phyloP scores from a whole-genome alignment of 2,888 invertebrate genomes.

The Habroteleia sp. region DNA sequence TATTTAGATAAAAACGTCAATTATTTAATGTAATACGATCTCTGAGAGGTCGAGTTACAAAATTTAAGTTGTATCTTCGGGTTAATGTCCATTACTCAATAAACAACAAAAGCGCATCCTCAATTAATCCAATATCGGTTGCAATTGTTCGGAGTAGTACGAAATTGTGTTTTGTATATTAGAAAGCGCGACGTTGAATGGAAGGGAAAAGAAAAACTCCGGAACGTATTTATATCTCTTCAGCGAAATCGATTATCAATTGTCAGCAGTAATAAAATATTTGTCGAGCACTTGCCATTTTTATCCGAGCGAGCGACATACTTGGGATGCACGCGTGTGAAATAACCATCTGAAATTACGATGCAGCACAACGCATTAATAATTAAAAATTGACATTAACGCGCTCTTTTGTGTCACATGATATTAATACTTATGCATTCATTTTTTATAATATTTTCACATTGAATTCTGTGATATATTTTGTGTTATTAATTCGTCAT shows the following conservation, averaged over 20 bases:
- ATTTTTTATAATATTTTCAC: too few species aligned
- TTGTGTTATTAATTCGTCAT: too few species aligned
- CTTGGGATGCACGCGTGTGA: constrained; percentile 46
- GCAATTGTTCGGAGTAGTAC: constrained; percentile 46
- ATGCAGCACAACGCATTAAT: constrained; percentile 30
- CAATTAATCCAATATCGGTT: constrained; percentile 48
- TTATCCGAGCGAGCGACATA: constrained; percentile 38
- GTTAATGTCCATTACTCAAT: constrained; percentile 57
- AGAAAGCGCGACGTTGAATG: constrained; percentile 40
- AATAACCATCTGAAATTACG: constrained; percentile 40
- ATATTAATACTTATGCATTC: too few species aligned
- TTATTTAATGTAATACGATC: constrained; percentile 44
- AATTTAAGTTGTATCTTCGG: constrained; percentile 43
- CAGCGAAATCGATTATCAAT: constrained; percentile 59
- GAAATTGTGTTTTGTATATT: constrained; percentile 44
- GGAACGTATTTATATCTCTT: constrained; percentile 57
- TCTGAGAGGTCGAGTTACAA: constrained; percentile 33
- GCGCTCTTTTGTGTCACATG: too few species aligned
- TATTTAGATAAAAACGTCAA: constrained; percentile 29
- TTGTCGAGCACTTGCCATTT: constrained; percentile 29
- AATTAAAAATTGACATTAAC: too few species aligned
- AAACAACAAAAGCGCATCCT: constrained; percentile 54
- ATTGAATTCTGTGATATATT: too few species aligned
- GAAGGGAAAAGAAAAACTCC: constrained; percentile 46
- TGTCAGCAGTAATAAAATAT: constrained; percentile 56